Conservation (phyloP, 2,888 invertebrate species). For the Drosophila helvetica region DNA sequence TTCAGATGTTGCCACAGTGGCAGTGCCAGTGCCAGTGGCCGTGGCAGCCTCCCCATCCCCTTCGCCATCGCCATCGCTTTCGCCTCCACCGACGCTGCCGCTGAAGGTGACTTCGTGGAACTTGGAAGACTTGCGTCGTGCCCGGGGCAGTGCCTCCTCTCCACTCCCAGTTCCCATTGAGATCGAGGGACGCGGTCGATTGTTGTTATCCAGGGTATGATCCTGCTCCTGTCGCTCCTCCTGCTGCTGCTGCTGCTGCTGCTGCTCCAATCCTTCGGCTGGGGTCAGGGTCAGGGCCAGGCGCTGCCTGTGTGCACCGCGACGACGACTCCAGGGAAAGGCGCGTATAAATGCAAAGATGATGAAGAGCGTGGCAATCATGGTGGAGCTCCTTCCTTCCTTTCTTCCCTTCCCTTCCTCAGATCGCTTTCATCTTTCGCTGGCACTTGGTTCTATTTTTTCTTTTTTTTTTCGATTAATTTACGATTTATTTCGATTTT, state of each 20-base stretch:
- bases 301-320: constrained; percentile 33
- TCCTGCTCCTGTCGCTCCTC: constrained; percentile 16
- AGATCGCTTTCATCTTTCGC: constrained; percentile 18
- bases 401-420: constrained; percentile 7
- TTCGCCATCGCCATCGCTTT: constrained; percentile 70
- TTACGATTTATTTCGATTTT: constrained; percentile 12
- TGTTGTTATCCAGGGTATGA: constrained; percentile 46
- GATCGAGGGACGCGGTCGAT: constrained; percentile 59
- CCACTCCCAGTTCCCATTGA: constrained; percentile 50
- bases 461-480: constrained; percentile 13
- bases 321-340: constrained; percentile 82
- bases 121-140: constrained; percentile 77
- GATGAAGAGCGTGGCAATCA: constrained; percentile 84
- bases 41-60: constrained; percentile 43
- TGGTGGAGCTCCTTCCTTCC: constrained; percentile 29
- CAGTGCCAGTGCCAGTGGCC: constrained; percentile 5
- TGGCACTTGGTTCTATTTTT: constrained; percentile 1
- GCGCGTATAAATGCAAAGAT: constrained; percentile 84
- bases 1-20: background rate
- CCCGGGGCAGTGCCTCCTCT: constrained; percentile 37
- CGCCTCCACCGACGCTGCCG: constrained; percentile 78
- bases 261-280: constrained; percentile 22
- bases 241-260: constrained; percentile 26
- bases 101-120: constrained; percentile 81
- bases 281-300: constrained; percentile 58